phyloP scores from a whole-genome alignment of 1,140 invertebrate genomes.

The Drosophila paulistorum region DNA sequence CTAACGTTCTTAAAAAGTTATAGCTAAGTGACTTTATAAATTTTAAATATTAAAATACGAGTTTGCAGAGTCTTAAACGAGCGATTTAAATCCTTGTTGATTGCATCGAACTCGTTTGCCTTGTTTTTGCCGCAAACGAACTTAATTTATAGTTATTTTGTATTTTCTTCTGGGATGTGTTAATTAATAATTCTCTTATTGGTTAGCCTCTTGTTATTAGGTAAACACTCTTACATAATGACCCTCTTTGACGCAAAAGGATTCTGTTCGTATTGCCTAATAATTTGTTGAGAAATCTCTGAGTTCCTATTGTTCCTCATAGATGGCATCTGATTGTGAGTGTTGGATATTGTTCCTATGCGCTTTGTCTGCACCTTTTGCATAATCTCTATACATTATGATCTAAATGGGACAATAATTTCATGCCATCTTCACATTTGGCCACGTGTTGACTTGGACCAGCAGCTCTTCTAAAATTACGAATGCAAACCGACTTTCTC shows the following conservation, averaged over 20 bases:
- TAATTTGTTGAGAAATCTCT: not conserved
- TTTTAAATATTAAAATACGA: too few relatives aligned
- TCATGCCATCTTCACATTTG: conserved; percentile 5
- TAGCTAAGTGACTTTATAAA: too few relatives aligned
- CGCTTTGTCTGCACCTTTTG: conserved; percentile 54
- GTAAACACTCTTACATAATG: not conserved
- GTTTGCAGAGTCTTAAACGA: too few relatives aligned
- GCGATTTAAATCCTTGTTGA: too few relatives aligned
- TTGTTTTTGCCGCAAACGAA: too few relatives aligned
- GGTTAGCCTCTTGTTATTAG: not conserved
- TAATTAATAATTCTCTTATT: not conserved
- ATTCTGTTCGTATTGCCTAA: not conserved
- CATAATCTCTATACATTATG: conserved; percentile 57
- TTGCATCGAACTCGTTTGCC: too few relatives aligned
- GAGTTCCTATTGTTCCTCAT: not conserved
- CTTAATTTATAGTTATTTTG: too few relatives aligned
- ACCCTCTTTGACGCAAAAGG: not conserved
- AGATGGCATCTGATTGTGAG: not conserved
- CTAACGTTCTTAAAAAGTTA: too few relatives aligned
- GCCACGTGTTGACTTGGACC: not conserved
- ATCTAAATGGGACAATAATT: conserved; percentile 12
- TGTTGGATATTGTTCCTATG: conserved; percentile 27
- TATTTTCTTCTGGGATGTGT: too few relatives aligned
- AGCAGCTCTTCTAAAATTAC: conserved; percentile 63
- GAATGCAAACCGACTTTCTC: conserved; percentile 29